These are phyloP conservation scores for Brevimyrus niger DNA, from an alignment of 2,113 vertebrate genomes.

Conservation along the genomic window DNA sequence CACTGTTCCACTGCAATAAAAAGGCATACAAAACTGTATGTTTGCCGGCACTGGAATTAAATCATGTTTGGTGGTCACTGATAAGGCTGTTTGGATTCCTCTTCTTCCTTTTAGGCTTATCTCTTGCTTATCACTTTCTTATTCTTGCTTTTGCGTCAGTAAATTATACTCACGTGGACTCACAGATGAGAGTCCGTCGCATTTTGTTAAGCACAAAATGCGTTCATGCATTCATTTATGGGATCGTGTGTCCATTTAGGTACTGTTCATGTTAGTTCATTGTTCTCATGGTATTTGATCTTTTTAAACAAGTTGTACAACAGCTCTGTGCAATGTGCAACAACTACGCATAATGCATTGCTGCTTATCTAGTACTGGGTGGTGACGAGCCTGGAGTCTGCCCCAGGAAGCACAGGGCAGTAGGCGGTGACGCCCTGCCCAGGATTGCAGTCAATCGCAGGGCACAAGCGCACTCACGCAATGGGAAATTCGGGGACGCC, in stretches of 20 bases:
- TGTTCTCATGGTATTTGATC: background rate
- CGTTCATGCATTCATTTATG: background rate
- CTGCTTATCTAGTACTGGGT: background rate
- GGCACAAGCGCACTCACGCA: background rate
- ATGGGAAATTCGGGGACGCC: too few species aligned
- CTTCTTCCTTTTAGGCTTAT: constrained; percentile 5
- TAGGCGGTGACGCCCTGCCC: background rate
- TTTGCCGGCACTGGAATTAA: background rate
- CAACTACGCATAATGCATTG: background rate
- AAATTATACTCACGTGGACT: background rate
- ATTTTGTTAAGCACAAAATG: background rate
- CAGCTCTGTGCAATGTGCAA: background rate
- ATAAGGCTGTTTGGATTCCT: background rate
- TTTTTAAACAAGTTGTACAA: background rate
- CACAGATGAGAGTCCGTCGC: background rate
- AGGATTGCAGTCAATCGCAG: background rate
- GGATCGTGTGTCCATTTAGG: background rate
- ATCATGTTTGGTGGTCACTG: background rate
- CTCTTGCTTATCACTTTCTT: background rate
- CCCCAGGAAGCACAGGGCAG: background rate
- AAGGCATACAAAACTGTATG: background rate
- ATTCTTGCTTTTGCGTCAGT: background rate
- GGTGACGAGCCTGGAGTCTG: background rate
- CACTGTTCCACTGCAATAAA: background rate
- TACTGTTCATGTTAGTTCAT: background rate